Evolutionary conservation across 1,140 invertebrate genomes (phyloP).

Genomic region (Formica exsecta): DNA sequence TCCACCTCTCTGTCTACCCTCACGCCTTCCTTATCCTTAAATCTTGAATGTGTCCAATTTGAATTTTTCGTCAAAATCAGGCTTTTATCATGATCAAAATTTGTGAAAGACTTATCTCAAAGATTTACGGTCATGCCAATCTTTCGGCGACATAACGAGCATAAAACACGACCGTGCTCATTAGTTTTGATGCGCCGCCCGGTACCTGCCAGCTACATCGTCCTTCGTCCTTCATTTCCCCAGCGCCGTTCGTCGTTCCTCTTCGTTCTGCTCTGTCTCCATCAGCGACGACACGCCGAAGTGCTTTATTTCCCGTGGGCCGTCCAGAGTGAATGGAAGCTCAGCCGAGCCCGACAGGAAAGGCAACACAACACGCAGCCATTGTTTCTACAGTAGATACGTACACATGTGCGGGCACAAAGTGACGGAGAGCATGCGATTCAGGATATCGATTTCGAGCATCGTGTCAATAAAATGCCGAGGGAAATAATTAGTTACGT

Average conservation of each 20-base stretch:
- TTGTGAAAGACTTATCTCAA: slow-evolving; percentile 48
- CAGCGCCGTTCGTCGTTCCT: slow-evolving; percentile 1
- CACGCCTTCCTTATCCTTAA: slow-evolving; percentile 12
- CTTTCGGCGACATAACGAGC: slow-evolving; percentile 48
- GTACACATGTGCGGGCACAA: not conserved
- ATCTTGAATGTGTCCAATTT: not conserved
- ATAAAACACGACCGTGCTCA: slow-evolving; percentile 61
- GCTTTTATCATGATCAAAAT: slow-evolving; percentile 51
- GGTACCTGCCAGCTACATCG: slow-evolving; percentile 53
- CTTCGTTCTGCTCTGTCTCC: slow-evolving; percentile 57
- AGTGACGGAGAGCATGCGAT: slow-evolving; percentile 37
- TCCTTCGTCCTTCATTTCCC: slow-evolving; percentile 17
- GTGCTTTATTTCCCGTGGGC: slow-evolving; percentile 63
- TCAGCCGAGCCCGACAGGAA: slow-evolving; percentile 38
- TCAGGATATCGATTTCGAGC: slow-evolving; percentile 40
- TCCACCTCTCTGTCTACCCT: not conserved
- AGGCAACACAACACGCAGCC: slow-evolving; percentile 25
- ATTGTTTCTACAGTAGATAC: slow-evolving; percentile 21
- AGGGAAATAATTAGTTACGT: slow-evolving; percentile 36
- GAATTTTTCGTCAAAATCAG: slow-evolving; percentile 42
- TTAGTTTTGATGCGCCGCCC: slow-evolving; percentile 57
- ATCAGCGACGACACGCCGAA: slow-evolving; percentile 59
- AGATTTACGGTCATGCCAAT: slow-evolving; percentile 54
- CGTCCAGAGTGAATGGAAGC: slow-evolving; percentile 42
- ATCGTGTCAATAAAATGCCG: slow-evolving; percentile 1